Evolutionary conservation across 37 sponge, comb jelly and placozoan species (phyloP), one percentile per base, ranked within the genome.

Genomic region (Cladorhizidae sp.): DNA sequence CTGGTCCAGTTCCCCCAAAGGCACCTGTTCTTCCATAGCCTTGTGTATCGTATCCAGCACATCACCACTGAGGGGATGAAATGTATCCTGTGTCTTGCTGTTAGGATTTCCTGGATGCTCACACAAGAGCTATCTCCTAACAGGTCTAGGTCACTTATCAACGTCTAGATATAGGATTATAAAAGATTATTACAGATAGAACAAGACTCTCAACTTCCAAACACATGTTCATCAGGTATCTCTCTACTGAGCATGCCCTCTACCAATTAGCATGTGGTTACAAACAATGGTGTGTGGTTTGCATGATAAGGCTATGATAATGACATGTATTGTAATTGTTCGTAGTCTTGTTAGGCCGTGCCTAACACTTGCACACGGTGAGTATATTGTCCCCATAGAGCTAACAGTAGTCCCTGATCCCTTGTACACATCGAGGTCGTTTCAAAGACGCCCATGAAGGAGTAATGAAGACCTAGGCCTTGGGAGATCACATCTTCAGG

Each of bases 361-460:
- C n/a, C n/a, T n/a, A n/a, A n/a, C n/a, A n/a, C n/a, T 23, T 67
- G 45, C 93, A 90, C 18, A 97, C 88, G 8, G 75, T 61, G 3
- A 64, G 40, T 31, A 97, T 97, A 75, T 85, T 90, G 22, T 69
- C 95, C 28, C 98, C 95, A 75, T 97, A 97, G 55, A 84, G 80
- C 77, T 90, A 49, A 61, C 93, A 92, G 89, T 97, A 97, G 81
- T 97, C 95, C 64, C 85, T 70, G 2, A 95, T 69, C n/a, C 98
- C 96, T 67, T 80, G 72, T 1, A 95, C 98, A 75, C 98, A 95
- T 97, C 94, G 63, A 95, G 78, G 63, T 97, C 95, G 91, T 88
- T 74, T 94, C 93, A 88, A 97, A 95, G 0, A 84, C 81, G 28
- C 98, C 98, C 81, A 97, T 88, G 72, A 97, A 88, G 31, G 93